Base-by-base conservation (phyloP, 2,888 invertebrate genomes). In the Napeogenes sylphis region DNA sequence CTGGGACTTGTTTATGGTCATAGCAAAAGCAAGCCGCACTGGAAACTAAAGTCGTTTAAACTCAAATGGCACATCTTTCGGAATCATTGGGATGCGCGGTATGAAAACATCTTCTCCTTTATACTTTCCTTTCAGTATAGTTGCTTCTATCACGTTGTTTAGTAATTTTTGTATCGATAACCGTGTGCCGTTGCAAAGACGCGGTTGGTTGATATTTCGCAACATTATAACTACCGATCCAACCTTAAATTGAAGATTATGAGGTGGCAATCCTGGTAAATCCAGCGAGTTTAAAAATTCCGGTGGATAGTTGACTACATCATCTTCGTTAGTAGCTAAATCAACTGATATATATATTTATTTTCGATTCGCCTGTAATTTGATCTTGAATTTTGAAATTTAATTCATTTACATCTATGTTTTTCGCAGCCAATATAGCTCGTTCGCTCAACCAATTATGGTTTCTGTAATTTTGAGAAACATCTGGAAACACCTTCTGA, bases 221-320 rank as follows among this genome's bases (percentile, higher is more conserved):
- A 71, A 64, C 67, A 71, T 68, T 21, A 73, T 71, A 35, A 71
- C 58, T 12, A 70, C 65, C n/a, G 70, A 71, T 56, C 68, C 72
- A 53, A 72, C 61, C 51, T 73, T 72, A 59, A 74, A 67, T 67
- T 70, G 70, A 21, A 75, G 65, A 73, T 73, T 74, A 47, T 76
- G 73, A 47, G 74, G 73, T 70, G 73, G 74, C 46, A 75, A 63
- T 65, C 75, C 74, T 33, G 72, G 71, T 59, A 73, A 66, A 32
- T 76, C 71, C 67, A 76, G 61, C 0, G 73, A 75, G 42, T 76
- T 76, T 70, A 76, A 75, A 75, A 75, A 75, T 68, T 77, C 75
- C 12, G 69, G 35, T 58, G 76, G 76, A 74, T 75, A 78, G 70
- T 76, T 75, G 46, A 73, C 71, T 4, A 69, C 71, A 58, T 76